phyloP scores from a whole-genome alignment of 2,888 invertebrate genomes.

The Parnassius orleans region DNA sequence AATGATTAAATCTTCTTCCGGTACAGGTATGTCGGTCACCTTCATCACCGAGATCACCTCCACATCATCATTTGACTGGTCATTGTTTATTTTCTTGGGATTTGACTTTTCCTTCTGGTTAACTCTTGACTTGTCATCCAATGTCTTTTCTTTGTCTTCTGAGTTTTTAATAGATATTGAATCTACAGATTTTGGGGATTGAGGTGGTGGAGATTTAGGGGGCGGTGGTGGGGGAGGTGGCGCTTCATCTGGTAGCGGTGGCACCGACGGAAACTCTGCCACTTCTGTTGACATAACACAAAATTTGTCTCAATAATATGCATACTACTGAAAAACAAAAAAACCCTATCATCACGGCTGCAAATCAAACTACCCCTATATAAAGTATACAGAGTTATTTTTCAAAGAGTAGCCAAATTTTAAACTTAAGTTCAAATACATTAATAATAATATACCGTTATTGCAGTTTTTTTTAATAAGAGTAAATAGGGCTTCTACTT shows the following conservation, averaged over 20 bases:
- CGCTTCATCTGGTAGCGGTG: slow-evolving; percentile 70
- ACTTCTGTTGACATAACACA: slow-evolving; percentile 43
- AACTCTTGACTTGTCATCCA: slow-evolving; percentile 7
- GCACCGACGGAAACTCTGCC: slow-evolving; percentile 63
- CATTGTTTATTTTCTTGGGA: slow-evolving; percentile 20
- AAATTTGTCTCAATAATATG: slow-evolving; percentile 1
- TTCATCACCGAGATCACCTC: slow-evolving; percentile 50
- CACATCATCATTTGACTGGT: slow-evolving; percentile 39
- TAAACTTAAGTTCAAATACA: too few relatives aligned
- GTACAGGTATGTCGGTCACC: slow-evolving; percentile 57
- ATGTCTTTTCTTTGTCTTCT: not conserved
- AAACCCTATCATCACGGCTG: not conserved
- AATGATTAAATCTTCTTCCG: slow-evolving; percentile 46
- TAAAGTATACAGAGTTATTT: too few relatives aligned
- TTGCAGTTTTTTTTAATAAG: too few relatives aligned
- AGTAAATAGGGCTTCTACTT: too few relatives aligned
- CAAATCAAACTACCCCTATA: not conserved
- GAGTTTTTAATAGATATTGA: not conserved
- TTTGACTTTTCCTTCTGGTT: slow-evolving; percentile 9
- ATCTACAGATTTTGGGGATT: not conserved
- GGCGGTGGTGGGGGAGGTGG: slow-evolving; percentile 56
- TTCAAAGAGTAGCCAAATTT: too few relatives aligned
- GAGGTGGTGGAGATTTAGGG: slow-evolving; percentile 24
- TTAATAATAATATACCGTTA: too few relatives aligned
- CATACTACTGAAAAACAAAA: too few relatives aligned